Conservation (phyloP, 23 tunicate genomes). For the Aplidium turbinatum region DNA sequence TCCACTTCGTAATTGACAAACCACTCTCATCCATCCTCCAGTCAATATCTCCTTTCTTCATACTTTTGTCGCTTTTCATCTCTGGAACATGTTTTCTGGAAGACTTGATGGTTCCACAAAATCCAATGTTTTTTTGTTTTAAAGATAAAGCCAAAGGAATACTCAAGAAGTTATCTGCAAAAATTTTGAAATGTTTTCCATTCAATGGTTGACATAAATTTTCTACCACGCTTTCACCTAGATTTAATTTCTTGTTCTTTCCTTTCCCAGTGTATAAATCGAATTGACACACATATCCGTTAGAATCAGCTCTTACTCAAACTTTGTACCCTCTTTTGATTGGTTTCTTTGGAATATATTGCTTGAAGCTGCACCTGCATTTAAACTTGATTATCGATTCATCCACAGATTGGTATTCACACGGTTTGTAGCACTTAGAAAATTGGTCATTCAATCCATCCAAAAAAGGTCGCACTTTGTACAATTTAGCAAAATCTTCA, state of each 20-base stretch:
- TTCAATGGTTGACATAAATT: not conserved
- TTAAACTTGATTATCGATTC: constrained; percentile 16
- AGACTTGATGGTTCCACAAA: constrained; percentile 12
- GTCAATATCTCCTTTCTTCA: constrained; percentile 26
- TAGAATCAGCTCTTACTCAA: constrained; percentile 10
- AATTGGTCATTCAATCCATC: no score
- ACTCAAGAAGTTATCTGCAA: constrained; percentile 23
- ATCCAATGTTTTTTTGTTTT: constrained; percentile 9
- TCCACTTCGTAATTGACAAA: constrained; percentile 22
- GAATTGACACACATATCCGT: constrained; percentile 8
- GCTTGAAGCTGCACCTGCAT: constrained; percentile 14
- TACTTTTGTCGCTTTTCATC: constrained; percentile 14
- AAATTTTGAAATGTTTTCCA: constrained; percentile 4
- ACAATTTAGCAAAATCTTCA: no score
- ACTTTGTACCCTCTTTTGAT: constrained; percentile 30
- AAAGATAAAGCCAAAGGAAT: constrained; percentile 10
- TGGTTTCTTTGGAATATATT: constrained; percentile 12
- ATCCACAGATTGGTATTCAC: no score
- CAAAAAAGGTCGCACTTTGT: no score
- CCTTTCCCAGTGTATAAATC: constrained; percentile 5
- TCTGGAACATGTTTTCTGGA: constrained; percentile 18
- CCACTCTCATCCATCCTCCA: constrained; percentile 22
- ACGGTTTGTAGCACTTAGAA: no score
- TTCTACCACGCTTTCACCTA: constrained; percentile 29
- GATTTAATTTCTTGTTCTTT: not conserved